Percentiles rank a stretch among this genome's conserved stretches.
phyloP scores from a whole-genome alignment of 2,797 vertebrate genomes.

The Rhynchotus rufescens region DNA sequence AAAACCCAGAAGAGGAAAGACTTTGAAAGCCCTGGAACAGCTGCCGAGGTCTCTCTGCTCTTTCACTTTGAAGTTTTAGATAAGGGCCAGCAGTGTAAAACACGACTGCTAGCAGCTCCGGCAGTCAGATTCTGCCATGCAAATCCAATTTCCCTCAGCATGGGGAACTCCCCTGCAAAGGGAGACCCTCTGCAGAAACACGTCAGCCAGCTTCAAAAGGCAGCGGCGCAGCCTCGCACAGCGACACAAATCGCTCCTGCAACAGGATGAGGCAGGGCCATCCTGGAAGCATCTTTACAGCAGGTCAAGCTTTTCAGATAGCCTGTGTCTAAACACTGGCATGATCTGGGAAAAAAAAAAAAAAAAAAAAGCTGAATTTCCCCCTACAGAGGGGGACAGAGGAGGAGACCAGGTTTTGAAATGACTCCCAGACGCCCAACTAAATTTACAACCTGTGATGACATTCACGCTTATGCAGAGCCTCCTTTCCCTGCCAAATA shows the following conservation, averaged over 20 bases:
- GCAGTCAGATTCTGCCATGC: neutral
- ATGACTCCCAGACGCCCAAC: neutral
- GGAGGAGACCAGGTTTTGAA: accelerated
- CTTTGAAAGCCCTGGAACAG: neutral
- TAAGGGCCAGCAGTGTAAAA: neutral
- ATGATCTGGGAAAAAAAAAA: too few species aligned
- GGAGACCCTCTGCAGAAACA: neutral
- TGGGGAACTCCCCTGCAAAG: accelerated
- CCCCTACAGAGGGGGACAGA: neutral
- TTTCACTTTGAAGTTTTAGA: neutral
- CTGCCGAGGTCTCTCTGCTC: neutral
- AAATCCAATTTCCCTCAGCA: neutral
- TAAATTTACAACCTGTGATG: neutral
- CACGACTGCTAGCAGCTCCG: neutral
- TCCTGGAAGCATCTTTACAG: accelerated
- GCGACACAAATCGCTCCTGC: accelerated
- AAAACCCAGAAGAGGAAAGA: neutral
- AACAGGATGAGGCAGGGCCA: accelerated
- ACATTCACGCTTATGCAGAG: neutral
- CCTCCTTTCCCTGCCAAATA: neutral
- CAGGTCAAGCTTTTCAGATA: neutral
- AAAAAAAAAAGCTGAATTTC: neutral
- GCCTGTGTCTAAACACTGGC: accelerated
- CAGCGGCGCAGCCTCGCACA: accelerated
- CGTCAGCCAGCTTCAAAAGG: neutral